phyloP scores from a whole-genome alignment of 2,797 vertebrate genomes.

The Gouania willdenowi region DNA sequence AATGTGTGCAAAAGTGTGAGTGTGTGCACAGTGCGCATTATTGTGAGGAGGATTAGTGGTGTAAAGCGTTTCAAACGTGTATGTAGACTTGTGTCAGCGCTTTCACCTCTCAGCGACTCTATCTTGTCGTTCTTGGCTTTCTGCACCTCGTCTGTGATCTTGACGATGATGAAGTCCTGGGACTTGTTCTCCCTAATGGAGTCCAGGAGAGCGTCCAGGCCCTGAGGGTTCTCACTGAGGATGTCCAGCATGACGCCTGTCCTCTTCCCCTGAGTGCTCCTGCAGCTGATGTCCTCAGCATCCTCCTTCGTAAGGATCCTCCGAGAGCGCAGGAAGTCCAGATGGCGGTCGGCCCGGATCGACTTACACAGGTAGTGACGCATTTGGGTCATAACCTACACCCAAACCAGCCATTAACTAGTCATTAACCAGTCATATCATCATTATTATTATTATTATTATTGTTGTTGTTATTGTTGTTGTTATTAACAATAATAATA shows the following conservation, averaged over 20 bases:
- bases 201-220: conserved; percentile 86
- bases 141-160: conserved; percentile 93
- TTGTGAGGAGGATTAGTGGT: too few species aligned
- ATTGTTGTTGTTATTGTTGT: too few species aligned
- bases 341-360: conserved; percentile 91
- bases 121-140: conserved; percentile 89
- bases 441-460: too few species aligned
- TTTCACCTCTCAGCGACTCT: conserved; percentile 83
- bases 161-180: conserved; percentile 90
- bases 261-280: conserved; percentile 83
- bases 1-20: too few species aligned
- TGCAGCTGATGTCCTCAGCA: conserved; percentile 89
- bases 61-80: too few species aligned
- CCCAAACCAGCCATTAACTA: too few species aligned
- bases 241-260: conserved; percentile 87
- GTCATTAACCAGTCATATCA: too few species aligned
- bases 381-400: conserved; percentile 86
- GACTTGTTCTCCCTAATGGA: conserved; percentile 86
- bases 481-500: too few species aligned
- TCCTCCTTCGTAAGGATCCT: conserved; percentile 92
- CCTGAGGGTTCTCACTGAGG: conserved; percentile 89
- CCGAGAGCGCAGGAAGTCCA: conserved; percentile 90
- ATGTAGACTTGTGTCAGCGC: too few species aligned
- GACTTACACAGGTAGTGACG: conserved; percentile 90
- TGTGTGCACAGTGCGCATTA: too few species aligned